A percentile compares a stretch with the other conserved stretches of the same genome.
Evolutionary conservation across 2,888 invertebrate species (phyloP).

Genomic region (Nephrotoma appendiculata): DNA sequence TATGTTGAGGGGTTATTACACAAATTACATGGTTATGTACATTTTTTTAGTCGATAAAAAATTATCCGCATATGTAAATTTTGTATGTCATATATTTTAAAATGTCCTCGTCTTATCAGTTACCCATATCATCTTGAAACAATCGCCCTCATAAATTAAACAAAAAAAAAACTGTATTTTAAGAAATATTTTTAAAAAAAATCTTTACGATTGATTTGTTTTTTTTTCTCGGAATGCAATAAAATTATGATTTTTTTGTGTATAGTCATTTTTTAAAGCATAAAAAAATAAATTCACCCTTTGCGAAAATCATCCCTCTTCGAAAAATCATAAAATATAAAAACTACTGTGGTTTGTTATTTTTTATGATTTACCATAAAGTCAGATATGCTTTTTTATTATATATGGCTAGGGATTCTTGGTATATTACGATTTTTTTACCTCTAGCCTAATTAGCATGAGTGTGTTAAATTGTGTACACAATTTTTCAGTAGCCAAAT

Average conservation of each 20-base stretch:
- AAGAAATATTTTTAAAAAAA: background rate
- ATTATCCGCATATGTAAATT: background rate
- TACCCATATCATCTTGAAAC: background rate
- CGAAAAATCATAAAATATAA: background rate
- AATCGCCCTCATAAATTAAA: background rate
- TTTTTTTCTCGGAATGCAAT: background rate
- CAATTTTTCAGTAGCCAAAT: background rate
- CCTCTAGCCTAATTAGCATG: background rate
- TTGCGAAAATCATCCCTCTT: background rate
- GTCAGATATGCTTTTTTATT: background rate
- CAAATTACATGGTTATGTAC: background rate
- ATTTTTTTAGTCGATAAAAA: background rate
- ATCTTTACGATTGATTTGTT: background rate
- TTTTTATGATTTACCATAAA: background rate
- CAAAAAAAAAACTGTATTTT: background rate
- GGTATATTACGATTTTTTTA: background rate
- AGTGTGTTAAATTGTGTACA: background rate
- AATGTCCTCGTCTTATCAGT: background rate
- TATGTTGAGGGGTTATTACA: background rate
- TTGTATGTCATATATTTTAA: background rate
- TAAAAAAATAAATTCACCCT: background rate
- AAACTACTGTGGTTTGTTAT: background rate
- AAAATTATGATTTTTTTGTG: background rate
- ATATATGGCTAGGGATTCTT: background rate
- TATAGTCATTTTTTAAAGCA: background rate